phyloP scores from a whole-genome alignment of 2,797 vertebrate genomes.

The Scleropages formosus region DNA sequence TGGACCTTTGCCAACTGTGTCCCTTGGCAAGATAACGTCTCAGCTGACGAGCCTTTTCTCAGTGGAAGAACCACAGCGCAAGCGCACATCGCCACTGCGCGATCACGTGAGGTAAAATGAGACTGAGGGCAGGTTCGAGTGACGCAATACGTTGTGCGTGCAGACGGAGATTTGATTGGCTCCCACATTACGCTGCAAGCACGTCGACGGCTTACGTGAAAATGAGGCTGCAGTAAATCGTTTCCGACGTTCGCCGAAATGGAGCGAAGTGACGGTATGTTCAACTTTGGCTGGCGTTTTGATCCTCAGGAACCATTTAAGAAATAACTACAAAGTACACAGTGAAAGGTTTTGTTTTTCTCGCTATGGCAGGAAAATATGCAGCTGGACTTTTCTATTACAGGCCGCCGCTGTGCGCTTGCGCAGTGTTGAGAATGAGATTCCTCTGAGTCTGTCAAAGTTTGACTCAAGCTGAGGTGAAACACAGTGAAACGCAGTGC shows the following conservation, averaged over 20 bases:
- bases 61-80: neutral
- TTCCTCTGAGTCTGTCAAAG: too few species aligned
- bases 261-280: conserved; percentile 35
- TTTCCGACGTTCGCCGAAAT: conserved; percentile 3
- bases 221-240: conserved; percentile 7
- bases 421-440: too few species aligned
- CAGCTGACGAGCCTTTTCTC: too few species aligned
- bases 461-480: too few species aligned
- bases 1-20: too few species aligned
- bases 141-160: neutral
- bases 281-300: conserved; percentile 2
- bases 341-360: too few species aligned
- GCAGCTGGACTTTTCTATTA: too few species aligned
- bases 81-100: neutral
- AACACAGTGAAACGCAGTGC: too few species aligned
- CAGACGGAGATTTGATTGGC: neutral
- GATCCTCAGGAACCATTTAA: neutral
- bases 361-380: too few species aligned
- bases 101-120: neutral
- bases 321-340: neutral
- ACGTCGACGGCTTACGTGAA: conserved; percentile 10
- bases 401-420: too few species aligned
- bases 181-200: neutral
- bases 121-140: conserved; percentile 19
- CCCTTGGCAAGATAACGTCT: too few species aligned